Percentiles rank a stretch among this genome's conserved stretches.
Conservation (phyloP, 2,888 invertebrate species). For the Ophion costatus region DNA sequence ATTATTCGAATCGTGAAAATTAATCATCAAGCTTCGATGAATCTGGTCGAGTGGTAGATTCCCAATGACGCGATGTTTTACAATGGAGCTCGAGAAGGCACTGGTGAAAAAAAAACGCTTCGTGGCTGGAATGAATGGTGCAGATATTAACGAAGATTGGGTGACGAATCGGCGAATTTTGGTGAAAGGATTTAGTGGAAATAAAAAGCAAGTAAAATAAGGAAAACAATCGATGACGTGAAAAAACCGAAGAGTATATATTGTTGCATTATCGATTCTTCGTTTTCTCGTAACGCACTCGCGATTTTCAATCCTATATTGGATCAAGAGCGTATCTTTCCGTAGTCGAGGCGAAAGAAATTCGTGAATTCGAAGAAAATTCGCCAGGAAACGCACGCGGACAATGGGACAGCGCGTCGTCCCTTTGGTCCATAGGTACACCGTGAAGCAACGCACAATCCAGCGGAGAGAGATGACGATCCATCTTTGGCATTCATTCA, state of each 20-base stretch:
- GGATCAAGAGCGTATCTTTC: constrained; percentile 26
- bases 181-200: not conserved
- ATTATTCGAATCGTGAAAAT: constrained; percentile 49
- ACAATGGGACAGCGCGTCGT: constrained; percentile 72
- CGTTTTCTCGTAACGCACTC: constrained; percentile 33
- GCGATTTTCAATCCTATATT: not conserved
- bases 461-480: constrained; percentile 75
- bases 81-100: constrained; percentile 32
- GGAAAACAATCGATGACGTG: constrained; percentile 65
- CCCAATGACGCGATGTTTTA: constrained; percentile 15
- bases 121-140: not conserved
- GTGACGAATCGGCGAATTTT: constrained; percentile 60
- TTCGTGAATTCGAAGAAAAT: constrained; percentile 79
- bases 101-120: constrained; percentile 35
- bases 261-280: constrained; percentile 15
- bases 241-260: constrained; percentile 50
- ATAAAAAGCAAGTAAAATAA: constrained; percentile 18
- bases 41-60: not conserved
- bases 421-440: not conserved
- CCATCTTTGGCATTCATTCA: constrained; percentile 81
- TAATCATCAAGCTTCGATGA: constrained; percentile 57
- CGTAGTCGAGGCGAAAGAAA: constrained; percentile 58
- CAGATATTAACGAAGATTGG: constrained; percentile 60
- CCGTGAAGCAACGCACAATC: constrained; percentile 51
- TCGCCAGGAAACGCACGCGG: constrained; percentile 69